Evolutionary conservation across 1,140 invertebrate species (phyloP).

Genomic region (Diabrotica virgifera): DNA sequence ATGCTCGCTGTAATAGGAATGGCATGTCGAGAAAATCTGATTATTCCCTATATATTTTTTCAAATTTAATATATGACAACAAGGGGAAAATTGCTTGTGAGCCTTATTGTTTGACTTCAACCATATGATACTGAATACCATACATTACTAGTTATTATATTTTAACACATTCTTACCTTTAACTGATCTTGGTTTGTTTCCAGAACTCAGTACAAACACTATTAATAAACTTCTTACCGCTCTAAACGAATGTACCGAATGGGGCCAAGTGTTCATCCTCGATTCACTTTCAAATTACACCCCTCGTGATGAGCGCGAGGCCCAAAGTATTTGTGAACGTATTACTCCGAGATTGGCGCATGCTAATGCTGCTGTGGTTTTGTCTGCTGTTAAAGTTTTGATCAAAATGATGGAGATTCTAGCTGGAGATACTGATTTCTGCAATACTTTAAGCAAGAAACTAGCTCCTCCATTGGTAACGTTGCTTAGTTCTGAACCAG

Average conservation of each 20-base stretch:
- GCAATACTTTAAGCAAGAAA: conserved; percentile 92
- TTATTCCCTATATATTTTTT: no score
- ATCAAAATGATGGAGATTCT: conserved; percentile 99
- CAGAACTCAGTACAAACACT: conserved; percentile 94
- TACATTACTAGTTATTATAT: no score
- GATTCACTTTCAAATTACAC: conserved; percentile 97
- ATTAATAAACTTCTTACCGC: conserved; percentile 99
- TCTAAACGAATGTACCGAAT: conserved; percentile 98
- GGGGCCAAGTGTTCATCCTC: conserved; percentile 98
- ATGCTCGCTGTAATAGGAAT: no score
- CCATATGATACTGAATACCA: no score
- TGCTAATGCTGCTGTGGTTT: conserved; percentile 99
- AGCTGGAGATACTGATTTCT: conserved; percentile 89
- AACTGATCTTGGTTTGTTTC: conserved; percentile 5
- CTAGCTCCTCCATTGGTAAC: conserved; percentile 98
- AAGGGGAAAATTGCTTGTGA: no score
- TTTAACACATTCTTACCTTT: no score
- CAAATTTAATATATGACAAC: no score
- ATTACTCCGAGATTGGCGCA: conserved; percentile 97
- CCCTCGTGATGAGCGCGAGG: conserved; percentile 96
- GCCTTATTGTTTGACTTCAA: no score
- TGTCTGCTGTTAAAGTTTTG: conserved; percentile 94
- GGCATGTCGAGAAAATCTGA: no score
- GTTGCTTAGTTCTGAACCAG: conserved; percentile 94
- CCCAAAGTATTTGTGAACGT: conserved; percentile 98